phyloP scores from a whole-genome alignment of 53 echinoderm and acorn worm species.

The Stichopus horrens region DNA sequence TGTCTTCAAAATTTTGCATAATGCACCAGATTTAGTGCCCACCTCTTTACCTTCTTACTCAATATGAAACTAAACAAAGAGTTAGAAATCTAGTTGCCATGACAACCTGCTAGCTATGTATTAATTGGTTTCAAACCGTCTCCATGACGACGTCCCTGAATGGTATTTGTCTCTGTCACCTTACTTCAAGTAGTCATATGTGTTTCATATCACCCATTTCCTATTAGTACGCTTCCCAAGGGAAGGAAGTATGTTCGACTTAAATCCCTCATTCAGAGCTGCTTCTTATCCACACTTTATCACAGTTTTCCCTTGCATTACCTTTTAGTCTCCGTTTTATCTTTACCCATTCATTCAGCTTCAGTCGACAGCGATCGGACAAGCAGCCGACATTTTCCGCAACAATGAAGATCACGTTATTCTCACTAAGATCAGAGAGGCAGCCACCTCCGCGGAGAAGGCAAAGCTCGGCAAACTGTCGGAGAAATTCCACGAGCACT shows the following conservation, averaged over 20 bases:
- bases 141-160: too few relatives aligned
- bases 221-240: background rate
- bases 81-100: too few relatives aligned
- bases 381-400: constrained; percentile 88
- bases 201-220: background rate
- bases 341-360: constrained; percentile 49
- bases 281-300: background rate
- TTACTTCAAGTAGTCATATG: background rate
- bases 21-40: too few relatives aligned
- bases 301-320: background rate
- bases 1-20: too few relatives aligned
- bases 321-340: background rate
- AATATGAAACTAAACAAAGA: too few relatives aligned
- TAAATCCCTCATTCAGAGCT: too few relatives aligned
- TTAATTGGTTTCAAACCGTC: too few relatives aligned
- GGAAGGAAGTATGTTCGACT: background rate
- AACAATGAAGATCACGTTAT: constrained; percentile 71
- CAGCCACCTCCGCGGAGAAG: constrained; percentile 53
- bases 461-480: constrained; percentile 70
- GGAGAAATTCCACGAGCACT: constrained; percentile 76
- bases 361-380: constrained; percentile 87
- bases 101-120: too few relatives aligned
- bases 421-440: constrained; percentile 71
- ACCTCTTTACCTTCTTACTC: too few relatives aligned
- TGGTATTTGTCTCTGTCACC: too few relatives aligned